These are phyloP conservation scores for Heliothis virescens DNA, from an alignment of 1,140 invertebrate species.

Conservation along the genomic window DNA sequence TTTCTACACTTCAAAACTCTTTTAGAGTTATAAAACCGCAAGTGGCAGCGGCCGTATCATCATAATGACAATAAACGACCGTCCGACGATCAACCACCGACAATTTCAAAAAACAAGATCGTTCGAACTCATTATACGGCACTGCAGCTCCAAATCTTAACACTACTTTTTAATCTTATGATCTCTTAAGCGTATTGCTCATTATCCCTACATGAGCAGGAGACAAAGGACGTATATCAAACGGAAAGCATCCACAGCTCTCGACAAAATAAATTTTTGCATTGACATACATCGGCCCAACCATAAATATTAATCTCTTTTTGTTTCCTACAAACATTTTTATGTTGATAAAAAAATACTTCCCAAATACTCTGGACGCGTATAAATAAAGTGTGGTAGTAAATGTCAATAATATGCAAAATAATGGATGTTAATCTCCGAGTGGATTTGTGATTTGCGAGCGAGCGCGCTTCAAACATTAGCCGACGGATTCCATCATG, in stretches of 20 bases:
- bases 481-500: constrained; percentile 68
- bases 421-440: constrained; percentile 83
- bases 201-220: constrained; percentile 69
- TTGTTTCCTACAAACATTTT: constrained; percentile 83
- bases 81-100: constrained; percentile 45
- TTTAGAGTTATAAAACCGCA: constrained; percentile 34
- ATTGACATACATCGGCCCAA: constrained; percentile 81
- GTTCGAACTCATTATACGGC: constrained; percentile 40
- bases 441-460: constrained; percentile 81
- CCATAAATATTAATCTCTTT: constrained; percentile 82
- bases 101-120: constrained; percentile 55
- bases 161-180: constrained; percentile 51
- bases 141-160: constrained; percentile 50
- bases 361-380: constrained; percentile 80
- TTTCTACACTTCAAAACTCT: constrained; percentile 31
- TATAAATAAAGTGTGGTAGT: constrained; percentile 84
- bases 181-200: constrained; percentile 60
- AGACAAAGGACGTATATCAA: constrained; percentile 81
- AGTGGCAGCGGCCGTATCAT: constrained; percentile 55
- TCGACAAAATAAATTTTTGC: constrained; percentile 80
- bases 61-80: constrained; percentile 44
- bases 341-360: constrained; percentile 84
- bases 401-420: constrained; percentile 86
- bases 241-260: constrained; percentile 67
- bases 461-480: constrained; percentile 77